These are phyloP conservation scores for Acomys russatus DNA, from an alignment of 2,797 vertebrate species.

Conservation along the genomic window DNA sequence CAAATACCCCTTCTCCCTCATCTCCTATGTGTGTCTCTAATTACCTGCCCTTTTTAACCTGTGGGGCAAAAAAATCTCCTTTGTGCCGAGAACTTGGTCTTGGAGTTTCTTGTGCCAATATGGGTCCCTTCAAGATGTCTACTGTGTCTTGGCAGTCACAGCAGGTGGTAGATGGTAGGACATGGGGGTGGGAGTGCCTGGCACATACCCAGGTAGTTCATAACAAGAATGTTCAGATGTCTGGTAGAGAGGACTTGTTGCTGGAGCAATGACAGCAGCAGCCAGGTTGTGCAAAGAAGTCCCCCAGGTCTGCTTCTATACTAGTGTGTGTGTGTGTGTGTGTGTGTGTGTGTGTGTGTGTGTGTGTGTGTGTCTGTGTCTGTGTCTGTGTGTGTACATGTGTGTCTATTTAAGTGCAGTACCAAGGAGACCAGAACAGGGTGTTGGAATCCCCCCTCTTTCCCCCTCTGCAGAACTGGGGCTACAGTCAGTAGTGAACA, in stretches of 20 bases:
- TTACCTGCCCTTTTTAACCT: not conserved
- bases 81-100: not conserved
- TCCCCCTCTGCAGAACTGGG: not conserved
- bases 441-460: rapidly evolving
- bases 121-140: not conserved
- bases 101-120: not conserved
- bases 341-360: too few relatives aligned
- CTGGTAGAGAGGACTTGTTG: not conserved
- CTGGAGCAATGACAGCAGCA: not conserved
- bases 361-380: not conserved
- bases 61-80: not conserved
- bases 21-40: not conserved
- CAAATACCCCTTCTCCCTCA: not conserved
- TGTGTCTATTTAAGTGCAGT: not conserved
- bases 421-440: not conserved
- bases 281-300: not conserved
- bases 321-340: not conserved
- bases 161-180: not conserved
- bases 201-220: not conserved
- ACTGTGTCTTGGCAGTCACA: not conserved
- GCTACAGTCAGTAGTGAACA: not conserved
- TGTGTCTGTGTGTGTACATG: not conserved
- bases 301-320: not conserved
- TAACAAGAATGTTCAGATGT: not conserved
- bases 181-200: not conserved